Percentiles rank a stretch among this genome's conserved stretches.
Conservation (phyloP, 2,113 vertebrate genomes). For the Carettochelys insculpta region DNA sequence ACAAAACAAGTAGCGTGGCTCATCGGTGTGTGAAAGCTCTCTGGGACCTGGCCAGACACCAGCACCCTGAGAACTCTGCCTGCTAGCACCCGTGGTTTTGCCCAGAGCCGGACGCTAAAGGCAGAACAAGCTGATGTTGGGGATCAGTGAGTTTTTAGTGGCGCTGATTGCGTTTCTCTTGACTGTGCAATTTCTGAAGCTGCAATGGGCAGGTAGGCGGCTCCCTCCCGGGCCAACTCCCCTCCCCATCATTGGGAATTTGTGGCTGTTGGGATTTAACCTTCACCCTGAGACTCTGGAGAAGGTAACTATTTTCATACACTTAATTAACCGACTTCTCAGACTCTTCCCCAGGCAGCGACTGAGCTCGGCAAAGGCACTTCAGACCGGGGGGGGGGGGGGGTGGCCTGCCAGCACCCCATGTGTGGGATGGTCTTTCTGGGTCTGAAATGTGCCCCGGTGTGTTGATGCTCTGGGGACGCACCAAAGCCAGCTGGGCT, state of each 20-base stretch:
- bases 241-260: conserved; percentile 61
- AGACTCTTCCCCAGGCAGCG: not conserved
- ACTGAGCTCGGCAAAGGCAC: not conserved
- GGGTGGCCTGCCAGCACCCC: too few relatives aligned
- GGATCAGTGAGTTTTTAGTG: conserved; percentile 30
- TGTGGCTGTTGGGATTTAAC: conserved; percentile 49
- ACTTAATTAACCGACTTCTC: not conserved
- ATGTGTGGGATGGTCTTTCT: too few relatives aligned
- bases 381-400: not conserved
- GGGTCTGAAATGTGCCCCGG: not conserved
- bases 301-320: conserved; percentile 38
- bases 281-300: conserved; percentile 58
- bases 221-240: conserved; percentile 63
- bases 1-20: not conserved
- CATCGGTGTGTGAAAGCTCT: not conserved
- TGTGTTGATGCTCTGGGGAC: not conserved
- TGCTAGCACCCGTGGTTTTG: not conserved
- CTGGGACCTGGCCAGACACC: not conserved
- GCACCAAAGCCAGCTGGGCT: not conserved
- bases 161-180: not conserved
- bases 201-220: conserved; percentile 27
- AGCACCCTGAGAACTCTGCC: not conserved
- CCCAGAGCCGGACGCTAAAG: not conserved
- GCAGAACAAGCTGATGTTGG: conserved; percentile 41
- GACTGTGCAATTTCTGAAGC: conserved; percentile 48